Evolutionary conservation across 2,113 vertebrate species (phyloP), one percentile per base, ranked within the genome.

Genomic region (Ochotona princeps): DNA sequence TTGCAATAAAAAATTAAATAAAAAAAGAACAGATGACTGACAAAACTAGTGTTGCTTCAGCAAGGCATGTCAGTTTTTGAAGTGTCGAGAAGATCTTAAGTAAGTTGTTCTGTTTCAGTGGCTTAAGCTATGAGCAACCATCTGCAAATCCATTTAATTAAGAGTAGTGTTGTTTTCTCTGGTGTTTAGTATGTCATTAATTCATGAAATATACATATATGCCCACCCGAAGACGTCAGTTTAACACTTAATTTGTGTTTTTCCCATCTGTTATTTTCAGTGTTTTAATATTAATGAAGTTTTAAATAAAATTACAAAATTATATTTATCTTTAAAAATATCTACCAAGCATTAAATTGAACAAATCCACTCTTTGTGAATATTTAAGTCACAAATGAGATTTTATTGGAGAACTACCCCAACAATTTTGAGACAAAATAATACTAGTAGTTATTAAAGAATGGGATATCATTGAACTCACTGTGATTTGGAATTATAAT

Each of bases 61-160:
- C 65, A 88, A 38, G 89, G 49, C 60, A 44, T 94, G 54, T 83
- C 90, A 79, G 13, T 51, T 95, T 92, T 54, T 7, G 28, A 57
- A 96, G 93, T 82, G 44, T 1, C 95, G 92, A 96, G 94, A 74
- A 60, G 49, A 87, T 9, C 1, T 96, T 67, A 96, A 96, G 21
- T 83, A 96, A 92, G 5, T n/a, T 83, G 96, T 97, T 94, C 85
- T 93, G 66, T 90, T 93, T 95, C 84, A 95, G 0, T 94, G 54
- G 35, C 44, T 78, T 92, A 91, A n/a, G 0, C 30, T 76, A 54
- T 32, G 38, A 83, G 7, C 84, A 93, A 94, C 60, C 57, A 91
- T 87, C 28, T n/a, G 73, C 25, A 82, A 95, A 96, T 35, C 17
- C 30, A 70, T 83, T 80, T 93, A 28, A 7, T 8, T 87, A 51